Percentiles rank a stretch among this genome's conserved stretches.
Conservation (phyloP, 2,113 vertebrate species). For the Sterrhoptilus dennistouni region DNA sequence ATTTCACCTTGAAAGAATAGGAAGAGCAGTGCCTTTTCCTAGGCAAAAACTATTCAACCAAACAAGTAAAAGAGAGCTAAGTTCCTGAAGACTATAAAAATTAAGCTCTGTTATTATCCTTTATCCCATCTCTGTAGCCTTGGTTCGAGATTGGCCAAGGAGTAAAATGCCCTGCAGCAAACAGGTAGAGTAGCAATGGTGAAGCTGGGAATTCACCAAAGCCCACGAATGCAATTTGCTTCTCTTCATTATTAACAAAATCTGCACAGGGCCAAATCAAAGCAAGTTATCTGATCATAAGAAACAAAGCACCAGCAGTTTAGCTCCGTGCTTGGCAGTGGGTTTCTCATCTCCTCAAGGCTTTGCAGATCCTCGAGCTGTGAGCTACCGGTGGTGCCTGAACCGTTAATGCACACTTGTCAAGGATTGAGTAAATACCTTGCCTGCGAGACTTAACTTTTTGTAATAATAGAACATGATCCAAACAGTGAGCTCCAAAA, state of each 20-base stretch:
- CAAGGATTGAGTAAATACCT: background rate
- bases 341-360: background rate
- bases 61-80: background rate
- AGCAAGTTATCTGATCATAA: background rate
- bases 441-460: background rate
- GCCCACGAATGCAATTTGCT: constrained; percentile 9
- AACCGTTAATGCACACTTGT: background rate
- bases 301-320: background rate
- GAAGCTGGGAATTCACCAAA: background rate
- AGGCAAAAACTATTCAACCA: background rate
- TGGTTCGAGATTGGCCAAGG: background rate
- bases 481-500: background rate
- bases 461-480: background rate
- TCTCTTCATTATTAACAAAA: constrained; percentile 47
- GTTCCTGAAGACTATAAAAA: background rate
- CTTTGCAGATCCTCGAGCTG: background rate
- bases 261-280: constrained; percentile 22
- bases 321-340: background rate
- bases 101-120: background rate
- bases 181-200: background rate
- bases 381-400: background rate
- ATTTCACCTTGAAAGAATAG: background rate
- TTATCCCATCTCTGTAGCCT: background rate
- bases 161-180: background rate
- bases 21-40: background rate